Conservation (phyloP, 2,113 vertebrate genomes). For the Phainopepla nitens region DNA sequence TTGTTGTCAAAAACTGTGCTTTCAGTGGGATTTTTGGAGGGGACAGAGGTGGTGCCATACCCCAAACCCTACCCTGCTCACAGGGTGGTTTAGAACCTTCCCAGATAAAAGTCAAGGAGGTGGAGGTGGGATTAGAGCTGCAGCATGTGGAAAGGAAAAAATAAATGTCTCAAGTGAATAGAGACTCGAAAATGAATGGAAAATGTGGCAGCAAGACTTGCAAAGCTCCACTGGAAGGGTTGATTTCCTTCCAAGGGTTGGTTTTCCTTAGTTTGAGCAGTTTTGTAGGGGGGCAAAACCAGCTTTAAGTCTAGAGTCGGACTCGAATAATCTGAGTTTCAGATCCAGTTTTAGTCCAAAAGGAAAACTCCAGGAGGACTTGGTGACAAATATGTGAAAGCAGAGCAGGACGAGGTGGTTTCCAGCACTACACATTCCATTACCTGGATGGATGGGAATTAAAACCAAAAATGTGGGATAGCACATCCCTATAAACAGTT, state of each 20-base stretch:
- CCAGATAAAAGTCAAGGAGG: background rate
- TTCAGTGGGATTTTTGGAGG: background rate
- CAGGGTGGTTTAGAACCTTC: background rate
- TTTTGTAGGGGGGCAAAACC: background rate
- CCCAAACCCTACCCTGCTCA: background rate
- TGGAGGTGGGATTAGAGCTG: background rate
- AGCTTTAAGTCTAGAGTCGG: background rate
- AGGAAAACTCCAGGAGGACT: background rate
- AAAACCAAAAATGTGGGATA: background rate
- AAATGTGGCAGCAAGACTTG: background rate
- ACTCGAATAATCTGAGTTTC: background rate
- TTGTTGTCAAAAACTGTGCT: background rate
- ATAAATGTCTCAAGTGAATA: background rate
- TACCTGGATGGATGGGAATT: background rate
- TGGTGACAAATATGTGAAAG: background rate
- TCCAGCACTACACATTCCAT: background rate
- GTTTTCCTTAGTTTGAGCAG: background rate
- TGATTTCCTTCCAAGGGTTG: background rate
- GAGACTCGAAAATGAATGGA: background rate
- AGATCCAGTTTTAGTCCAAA: background rate
- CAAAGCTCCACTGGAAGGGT: background rate
- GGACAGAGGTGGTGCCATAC: background rate
- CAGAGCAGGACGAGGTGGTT: background rate
- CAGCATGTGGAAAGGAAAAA: background rate
- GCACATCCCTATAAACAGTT: background rate